phyloP scores from a whole-genome alignment of 2,113 vertebrate genomes.

The Butorides virescens region DNA sequence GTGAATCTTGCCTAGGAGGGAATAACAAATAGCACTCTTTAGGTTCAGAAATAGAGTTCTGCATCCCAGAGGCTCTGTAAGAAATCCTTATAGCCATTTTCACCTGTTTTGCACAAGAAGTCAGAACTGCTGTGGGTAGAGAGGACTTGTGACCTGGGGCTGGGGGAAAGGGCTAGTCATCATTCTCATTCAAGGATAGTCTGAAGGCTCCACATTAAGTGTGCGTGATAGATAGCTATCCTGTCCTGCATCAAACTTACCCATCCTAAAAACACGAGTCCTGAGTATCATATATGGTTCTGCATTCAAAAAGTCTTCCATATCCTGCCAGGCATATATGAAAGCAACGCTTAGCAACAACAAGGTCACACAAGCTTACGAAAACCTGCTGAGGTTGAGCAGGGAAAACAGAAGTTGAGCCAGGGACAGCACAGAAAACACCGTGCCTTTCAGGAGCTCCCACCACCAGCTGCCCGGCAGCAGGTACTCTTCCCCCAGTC shows the following conservation, averaged over 20 bases:
- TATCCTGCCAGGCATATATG: neutral
- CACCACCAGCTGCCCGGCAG: neutral
- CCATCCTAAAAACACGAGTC: neutral
- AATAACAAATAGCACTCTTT: neutral
- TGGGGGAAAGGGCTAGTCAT: neutral
- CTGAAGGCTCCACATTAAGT: rapidly evolving
- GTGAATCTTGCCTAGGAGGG: neutral
- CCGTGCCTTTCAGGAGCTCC: neutral
- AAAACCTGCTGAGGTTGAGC: neutral
- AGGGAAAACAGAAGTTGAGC: neutral
- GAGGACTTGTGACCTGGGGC: neutral
- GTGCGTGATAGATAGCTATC: neutral
- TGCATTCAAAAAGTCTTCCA: too few species aligned
- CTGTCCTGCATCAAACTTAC: neutral
- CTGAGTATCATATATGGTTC: rapidly evolving
- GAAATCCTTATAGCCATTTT: neutral
- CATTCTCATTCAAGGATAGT: rapidly evolving
- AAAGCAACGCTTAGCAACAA: neutral
- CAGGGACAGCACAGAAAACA: neutral
- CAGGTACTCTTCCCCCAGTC: neutral
- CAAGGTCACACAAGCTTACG: rapidly evolving
- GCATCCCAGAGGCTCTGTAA: neutral
- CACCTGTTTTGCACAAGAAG: neutral
- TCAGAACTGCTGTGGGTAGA: neutral
- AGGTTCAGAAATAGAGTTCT: neutral